Base-by-base conservation (phyloP, 1,140 invertebrate species). In the Tigriopus japonicus region DNA sequence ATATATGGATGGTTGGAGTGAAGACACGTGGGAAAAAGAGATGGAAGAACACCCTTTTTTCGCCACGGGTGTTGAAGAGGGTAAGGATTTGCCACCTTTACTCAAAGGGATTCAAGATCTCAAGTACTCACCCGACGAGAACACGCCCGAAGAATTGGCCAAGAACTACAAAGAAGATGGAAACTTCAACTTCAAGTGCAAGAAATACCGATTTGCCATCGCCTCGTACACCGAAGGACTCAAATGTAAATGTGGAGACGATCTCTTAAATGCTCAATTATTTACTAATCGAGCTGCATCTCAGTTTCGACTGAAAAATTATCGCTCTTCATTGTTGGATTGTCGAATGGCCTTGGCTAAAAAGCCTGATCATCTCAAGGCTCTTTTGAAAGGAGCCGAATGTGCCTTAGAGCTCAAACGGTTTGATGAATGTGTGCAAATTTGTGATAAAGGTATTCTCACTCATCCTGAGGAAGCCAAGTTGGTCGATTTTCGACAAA, bases 91-190 rank as follows among this genome's bases (percentile, higher is more conserved):
- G 14, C n/a, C n/a, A 6, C 60, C 60, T 6, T 15, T 62, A 3
- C 17, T 62, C 9, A 13, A 59, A 35, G 60, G 60, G 6, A n/a
- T 62, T 10, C 60, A 62, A 45, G 40, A 62, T 3, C n/a, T 62
- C 12, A 62, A 62, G 60, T 62, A 62, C 28, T 58, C 52, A 5
- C 59, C 52, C 12, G 60, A 62, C 45, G 60, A 58, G 21, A 62
- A 62, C 55, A 21, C n/a, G 14, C 52, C 52, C 14, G 14, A 21
- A 42, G 60, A 62, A 24, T 74, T 92, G 42, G 92, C 93, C 0
- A 73, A 75, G 7, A 85, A 81, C 67, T 95, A 95, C 70, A 97
- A 97, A 73, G 86, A 93, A 55, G 94, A 98, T 76, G 95, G 94
- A 1, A 95, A 96, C 71, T 86, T 89, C 65, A 88, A 94, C 73